Base-by-base conservation (phyloP, 2,797 vertebrate genomes). In the Carapus acus region DNA sequence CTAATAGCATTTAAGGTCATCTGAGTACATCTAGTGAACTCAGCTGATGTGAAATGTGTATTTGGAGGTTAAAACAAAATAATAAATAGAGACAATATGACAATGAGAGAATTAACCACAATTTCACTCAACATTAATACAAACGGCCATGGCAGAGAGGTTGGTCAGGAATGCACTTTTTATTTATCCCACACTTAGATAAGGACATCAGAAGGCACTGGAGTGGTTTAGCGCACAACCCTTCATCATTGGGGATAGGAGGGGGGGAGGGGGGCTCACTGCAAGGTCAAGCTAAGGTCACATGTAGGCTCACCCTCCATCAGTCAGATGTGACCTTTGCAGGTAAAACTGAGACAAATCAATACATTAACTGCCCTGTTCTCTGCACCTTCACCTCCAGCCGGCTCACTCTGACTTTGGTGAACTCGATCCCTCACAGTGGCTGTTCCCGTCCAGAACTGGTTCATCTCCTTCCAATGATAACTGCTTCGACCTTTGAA, bases 161-260 rank as follows among this genome's bases (percentile, higher is more conserved):
- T 80, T 84, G 84, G 67, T 81, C 86, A 86, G 88, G 87, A 93
- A 91, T 80, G 81, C 85, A 88, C 83, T 87, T 88, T 86, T 88
- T 86, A 86, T 88, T 86, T 82, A 85, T 82, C 82, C 75, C 84
- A 86, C 78, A 83, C 78, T 81, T 84, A 83, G 53, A 86, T 84
- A 87, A 83, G 56, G 62, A 87, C 76, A 81, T 82, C 74, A 74
- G 76, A 88, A 88, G 87, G 87, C 87, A 90, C 85, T 86, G 79
- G 79, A 82, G 77, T 82, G 76, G 80, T 83, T 83, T 78, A 81
- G 76, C 76, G 83, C 70, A 65, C 65, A 81, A 72, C 72, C 59
- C 49, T 59, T 77, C 61, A 60, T 73, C 62, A 62, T 27, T 11
- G 39, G 60, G 51, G 58, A 64, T n/a, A n/a, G n/a, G n/a, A n/a